These are phyloP conservation scores for Cynaeus angustus DNA, from an alignment of 2,888 invertebrate species.

Conservation along the genomic window DNA sequence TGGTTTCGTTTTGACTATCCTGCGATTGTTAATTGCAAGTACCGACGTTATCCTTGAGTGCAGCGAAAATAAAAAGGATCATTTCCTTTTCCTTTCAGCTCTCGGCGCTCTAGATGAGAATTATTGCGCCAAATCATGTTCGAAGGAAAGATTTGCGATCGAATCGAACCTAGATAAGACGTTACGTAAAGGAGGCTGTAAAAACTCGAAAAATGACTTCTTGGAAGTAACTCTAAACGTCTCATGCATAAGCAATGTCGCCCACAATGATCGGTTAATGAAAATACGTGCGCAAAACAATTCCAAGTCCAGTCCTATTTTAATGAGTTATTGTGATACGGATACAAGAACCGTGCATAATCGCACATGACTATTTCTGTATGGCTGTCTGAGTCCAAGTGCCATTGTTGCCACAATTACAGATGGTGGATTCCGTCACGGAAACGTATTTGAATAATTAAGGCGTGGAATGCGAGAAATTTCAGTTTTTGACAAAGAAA, in stretches of 20 bases:
- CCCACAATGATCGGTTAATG: constrained; percentile 50
- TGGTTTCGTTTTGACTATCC: not conserved
- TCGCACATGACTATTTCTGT: constrained; percentile 51
- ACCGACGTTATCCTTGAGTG: not conserved
- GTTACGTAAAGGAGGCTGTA: not conserved
- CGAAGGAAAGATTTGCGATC: constrained; percentile 16
- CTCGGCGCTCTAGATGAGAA: constrained; percentile 4
- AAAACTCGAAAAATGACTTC: constrained; percentile 10
- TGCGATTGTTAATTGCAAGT: not conserved
- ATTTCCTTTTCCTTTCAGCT: constrained; percentile 24
- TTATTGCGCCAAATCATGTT: constrained; percentile 15
- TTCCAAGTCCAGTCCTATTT: constrained; percentile 51
- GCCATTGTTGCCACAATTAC: constrained; percentile 50
- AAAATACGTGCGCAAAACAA: constrained; percentile 57
- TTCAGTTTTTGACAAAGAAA: constrained; percentile 1
- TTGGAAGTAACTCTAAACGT: constrained; percentile 19
- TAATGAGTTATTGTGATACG: constrained; percentile 55
- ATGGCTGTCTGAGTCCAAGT: constrained; percentile 29
- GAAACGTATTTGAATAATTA: constrained; percentile 51
- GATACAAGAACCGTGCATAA: constrained; percentile 53
- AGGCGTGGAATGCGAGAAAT: constrained; percentile 35
- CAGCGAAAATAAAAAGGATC: constrained; percentile 18
- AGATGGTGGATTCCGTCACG: constrained; percentile 48
- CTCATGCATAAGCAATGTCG: constrained; percentile 19
- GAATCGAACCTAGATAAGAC: not conserved